These are phyloP conservation scores for Brachypalpus laphriformis DNA, from an alignment of 2,888 invertebrate genomes.

Conservation along the genomic window DNA sequence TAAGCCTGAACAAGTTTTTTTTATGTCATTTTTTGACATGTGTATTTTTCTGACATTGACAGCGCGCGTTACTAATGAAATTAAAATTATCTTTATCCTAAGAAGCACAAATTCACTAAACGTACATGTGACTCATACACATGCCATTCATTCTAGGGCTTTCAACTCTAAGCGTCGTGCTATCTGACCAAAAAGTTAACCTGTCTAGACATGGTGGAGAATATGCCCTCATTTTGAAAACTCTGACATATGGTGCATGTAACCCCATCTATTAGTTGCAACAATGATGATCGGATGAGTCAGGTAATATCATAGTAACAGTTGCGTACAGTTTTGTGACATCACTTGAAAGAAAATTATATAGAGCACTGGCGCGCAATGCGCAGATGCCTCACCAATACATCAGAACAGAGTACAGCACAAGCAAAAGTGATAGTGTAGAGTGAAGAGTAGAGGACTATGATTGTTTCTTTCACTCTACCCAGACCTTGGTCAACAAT, in stretches of 20 bases:
- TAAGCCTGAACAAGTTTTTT: constrained; percentile 3
- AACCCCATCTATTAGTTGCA: constrained; percentile 33
- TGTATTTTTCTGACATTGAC: background rate
- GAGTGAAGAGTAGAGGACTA: background rate
- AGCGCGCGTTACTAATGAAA: background rate
- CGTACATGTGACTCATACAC: constrained; percentile 36
- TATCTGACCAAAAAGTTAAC: constrained; percentile 26
- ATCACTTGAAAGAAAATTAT: constrained; percentile 36
- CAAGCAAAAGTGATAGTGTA: constrained; percentile 29
- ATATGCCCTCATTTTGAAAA: constrained; percentile 24
- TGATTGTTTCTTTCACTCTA: background rate
- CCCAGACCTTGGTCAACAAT: constrained; percentile 67
- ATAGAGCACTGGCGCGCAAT: constrained; percentile 15
- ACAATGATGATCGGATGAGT: constrained; percentile 19
- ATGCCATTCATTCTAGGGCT: background rate
- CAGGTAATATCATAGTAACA: background rate
- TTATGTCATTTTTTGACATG: background rate
- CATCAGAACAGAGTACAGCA: background rate
- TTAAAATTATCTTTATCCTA: constrained; percentile 4
- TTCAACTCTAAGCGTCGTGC: background rate
- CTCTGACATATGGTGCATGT: constrained; percentile 32
- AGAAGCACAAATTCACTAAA: constrained; percentile 34
- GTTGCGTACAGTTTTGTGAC: constrained; percentile 46
- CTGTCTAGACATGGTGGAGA: constrained; percentile 34
- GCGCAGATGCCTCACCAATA: constrained; percentile 41